Percentiles rank a stretch among this genome's conserved stretches.
Conservation (phyloP, 2,888 invertebrate genomes). For the Mimachlamys varia region DNA sequence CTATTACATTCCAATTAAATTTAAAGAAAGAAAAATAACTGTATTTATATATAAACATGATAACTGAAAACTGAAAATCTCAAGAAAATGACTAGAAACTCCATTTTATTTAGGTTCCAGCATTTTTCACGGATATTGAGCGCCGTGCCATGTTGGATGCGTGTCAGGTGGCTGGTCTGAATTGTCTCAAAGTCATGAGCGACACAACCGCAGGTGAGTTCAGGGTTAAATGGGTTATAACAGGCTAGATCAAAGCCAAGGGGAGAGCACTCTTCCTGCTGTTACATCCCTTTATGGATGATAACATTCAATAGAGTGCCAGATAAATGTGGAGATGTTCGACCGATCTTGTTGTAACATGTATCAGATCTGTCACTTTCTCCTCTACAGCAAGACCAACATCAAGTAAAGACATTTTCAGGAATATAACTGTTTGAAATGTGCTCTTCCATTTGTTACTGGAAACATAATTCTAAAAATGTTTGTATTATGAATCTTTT, state of each 20-base stretch:
- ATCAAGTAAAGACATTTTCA: not conserved
- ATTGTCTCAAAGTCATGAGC: constrained; percentile 96
- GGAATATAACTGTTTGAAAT: too few relatives aligned
- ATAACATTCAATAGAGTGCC: not conserved
- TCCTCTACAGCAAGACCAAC: not conserved
- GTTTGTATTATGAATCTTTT: too few relatives aligned
- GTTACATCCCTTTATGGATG: not conserved
- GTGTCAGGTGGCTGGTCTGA: constrained; percentile 95
- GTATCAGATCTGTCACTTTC: not conserved
- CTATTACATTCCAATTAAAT: too few relatives aligned
- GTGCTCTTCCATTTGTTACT: too few relatives aligned
- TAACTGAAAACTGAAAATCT: too few relatives aligned
- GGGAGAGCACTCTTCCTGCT: constrained; percentile 1
- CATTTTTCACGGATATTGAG: constrained; percentile 97
- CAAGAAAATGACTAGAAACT: too few relatives aligned
- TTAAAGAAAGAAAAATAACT: too few relatives aligned
- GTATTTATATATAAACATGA: too few relatives aligned
- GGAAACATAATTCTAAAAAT: too few relatives aligned
- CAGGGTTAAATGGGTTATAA: not conserved
- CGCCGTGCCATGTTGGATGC: constrained; percentile 95
- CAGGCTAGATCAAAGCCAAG: too few relatives aligned
- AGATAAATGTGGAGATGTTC: not conserved
- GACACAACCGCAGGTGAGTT: constrained; percentile 92
- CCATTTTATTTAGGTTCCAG: constrained; percentile 86
- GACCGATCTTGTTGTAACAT: not conserved